A percentile compares a stretch with the other conserved stretches of the same genome.
These are phyloP conservation scores for Popillia japonica DNA, from an alignment of 1,140 invertebrate species.

Conservation along the genomic window DNA sequence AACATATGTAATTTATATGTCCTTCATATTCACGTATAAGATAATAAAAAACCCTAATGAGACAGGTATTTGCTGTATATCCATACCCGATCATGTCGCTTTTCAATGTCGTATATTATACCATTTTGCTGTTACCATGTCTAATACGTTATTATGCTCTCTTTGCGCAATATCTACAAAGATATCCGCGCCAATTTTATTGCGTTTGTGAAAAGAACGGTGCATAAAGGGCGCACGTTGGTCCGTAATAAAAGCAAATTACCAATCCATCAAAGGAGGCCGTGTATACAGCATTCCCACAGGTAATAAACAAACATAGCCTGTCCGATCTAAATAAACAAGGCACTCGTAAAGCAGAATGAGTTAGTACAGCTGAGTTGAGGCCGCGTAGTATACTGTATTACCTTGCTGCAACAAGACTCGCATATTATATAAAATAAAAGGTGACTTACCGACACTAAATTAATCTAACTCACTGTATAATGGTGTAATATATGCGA, in stretches of 20 bases:
- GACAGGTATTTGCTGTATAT: neutral
- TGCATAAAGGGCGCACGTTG: neutral
- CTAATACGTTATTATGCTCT: neutral
- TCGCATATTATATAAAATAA: neutral
- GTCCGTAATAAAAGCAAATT: slow-evolving; percentile 44
- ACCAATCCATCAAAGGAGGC: slow-evolving; percentile 43
- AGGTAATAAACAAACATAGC: slow-evolving; percentile 52
- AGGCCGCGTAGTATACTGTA: neutral
- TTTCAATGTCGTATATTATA: slow-evolving; percentile 13
- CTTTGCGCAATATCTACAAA: slow-evolving; percentile 7
- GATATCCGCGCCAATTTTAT: neutral
- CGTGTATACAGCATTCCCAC: slow-evolving; percentile 44
- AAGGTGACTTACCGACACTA: neutral
- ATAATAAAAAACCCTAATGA: slow-evolving; percentile 13
- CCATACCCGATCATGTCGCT: neutral
- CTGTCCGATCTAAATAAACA: slow-evolving; percentile 46
- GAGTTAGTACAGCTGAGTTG: slow-evolving; percentile 34
- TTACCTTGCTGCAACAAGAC: neutral
- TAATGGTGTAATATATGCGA: neutral
- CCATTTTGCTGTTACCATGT: neutral
- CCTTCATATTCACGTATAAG: neutral
- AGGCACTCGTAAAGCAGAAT: slow-evolving; percentile 43
- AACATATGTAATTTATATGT: neutral
- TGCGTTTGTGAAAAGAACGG: neutral
- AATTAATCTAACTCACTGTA: neutral